Evolutionary conservation across 2,113 vertebrate genomes (phyloP), one percentile per base, ranked within the genome.

Genomic region (Anhinga anhinga): DNA sequence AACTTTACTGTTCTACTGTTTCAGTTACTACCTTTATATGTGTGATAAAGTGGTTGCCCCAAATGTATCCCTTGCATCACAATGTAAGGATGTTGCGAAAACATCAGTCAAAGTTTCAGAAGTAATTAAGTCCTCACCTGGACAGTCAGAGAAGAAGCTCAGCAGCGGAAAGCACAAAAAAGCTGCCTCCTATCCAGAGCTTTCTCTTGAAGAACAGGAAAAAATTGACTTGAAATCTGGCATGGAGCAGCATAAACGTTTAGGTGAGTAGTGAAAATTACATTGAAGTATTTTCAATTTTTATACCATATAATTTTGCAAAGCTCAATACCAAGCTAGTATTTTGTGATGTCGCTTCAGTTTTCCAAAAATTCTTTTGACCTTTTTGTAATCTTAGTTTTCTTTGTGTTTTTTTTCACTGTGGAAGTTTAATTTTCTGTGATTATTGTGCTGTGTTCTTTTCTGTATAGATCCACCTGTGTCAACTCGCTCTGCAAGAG

Each of bases 41-140:
- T 99, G 99, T 73, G 99, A 99, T 97, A 99, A 99, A 97, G 98
- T 99, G 98, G 98, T 99, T 98, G 99, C 99, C 26, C 99, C 99
- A 42, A 99, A 99, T 55, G 99, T 99, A 50, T 99, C 99, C 11
- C 98, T 99, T 74, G 98, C 98, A 66, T 96, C 98, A 25, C 98
- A 98, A 55, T 97, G 97, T 89, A 98, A 98, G 89, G 98, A 98
- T 85, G 65, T 87, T 73, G 80, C 98, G 47, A 98, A 98, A 97
- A 40, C 95, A 34, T 27, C 80, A 55, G 96, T 95, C 74, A 98
- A 94, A 96, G 97, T 98, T 94, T 97, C 97, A n/a, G 99, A 99
- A 94, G 95, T 98, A 73, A 98, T 96, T 92, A 98, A 98, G 12
- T 98, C 98, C 74, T 87, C 97, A 87, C 97, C 98, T 18, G 98